These are phyloP conservation scores for Remorina albescens DNA, from an alignment of 2,797 vertebrate genomes.

Conservation along the genomic window DNA sequence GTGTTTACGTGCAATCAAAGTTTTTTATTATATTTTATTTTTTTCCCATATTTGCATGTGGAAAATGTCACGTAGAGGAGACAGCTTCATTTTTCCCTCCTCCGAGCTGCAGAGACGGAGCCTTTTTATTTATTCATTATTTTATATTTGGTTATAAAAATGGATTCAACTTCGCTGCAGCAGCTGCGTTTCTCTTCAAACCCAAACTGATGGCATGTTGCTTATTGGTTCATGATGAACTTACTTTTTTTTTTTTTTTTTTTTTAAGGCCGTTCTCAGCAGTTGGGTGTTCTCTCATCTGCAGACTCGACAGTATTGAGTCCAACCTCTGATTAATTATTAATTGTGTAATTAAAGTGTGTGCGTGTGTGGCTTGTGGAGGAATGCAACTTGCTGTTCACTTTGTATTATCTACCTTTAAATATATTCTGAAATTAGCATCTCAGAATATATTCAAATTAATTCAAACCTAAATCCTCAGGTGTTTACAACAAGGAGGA, in stretches of 20 bases:
- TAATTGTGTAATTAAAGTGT: conserved; percentile 80
- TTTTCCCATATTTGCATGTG: conserved; percentile 57
- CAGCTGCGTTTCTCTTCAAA: conserved; percentile 36
- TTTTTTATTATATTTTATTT: too few relatives aligned
- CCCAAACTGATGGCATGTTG: conserved; percentile 52
- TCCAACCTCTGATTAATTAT: conserved; percentile 79
- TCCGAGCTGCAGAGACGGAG: conserved; percentile 34
- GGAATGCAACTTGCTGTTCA: conserved; percentile 55
- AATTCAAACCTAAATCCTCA: conserved; percentile 48
- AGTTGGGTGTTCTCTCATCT: conserved; percentile 74
- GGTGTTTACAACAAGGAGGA: conserved; percentile 26
- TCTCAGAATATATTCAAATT: conserved; percentile 36
- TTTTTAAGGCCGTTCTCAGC: conserved; percentile 62
- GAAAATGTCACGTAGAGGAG: conserved; percentile 63
- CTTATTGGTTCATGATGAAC: conserved; percentile 49
- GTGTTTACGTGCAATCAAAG: conserved; percentile 57
- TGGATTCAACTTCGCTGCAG: conserved; percentile 40
- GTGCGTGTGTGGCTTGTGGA: conserved; percentile 29
- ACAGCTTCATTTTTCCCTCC: conserved; percentile 56
- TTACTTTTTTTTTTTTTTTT: conserved; percentile 28
- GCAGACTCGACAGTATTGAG: conserved; percentile 78
- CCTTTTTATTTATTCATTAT: conserved; percentile 32
- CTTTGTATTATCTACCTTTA: conserved; percentile 55
- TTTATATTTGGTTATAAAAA: conserved; percentile 56
- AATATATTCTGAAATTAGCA: not conserved